Conservation (phyloP, 2,888 invertebrate genomes). For the Cerastoderma edule region DNA sequence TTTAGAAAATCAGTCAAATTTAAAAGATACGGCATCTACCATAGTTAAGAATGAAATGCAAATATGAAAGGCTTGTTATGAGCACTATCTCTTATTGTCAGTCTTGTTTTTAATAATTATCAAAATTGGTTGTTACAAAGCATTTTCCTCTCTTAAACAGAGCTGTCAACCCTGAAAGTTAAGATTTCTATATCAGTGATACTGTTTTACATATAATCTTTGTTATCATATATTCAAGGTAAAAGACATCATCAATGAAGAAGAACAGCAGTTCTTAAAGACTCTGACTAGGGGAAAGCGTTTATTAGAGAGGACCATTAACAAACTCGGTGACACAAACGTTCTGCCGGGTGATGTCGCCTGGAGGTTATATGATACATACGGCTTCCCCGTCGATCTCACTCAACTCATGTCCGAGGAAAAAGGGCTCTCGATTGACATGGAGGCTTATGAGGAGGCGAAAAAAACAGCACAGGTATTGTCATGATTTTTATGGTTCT, state of each 20-base stretch:
- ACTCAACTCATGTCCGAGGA: constrained; percentile 99
- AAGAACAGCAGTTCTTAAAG: constrained; percentile 98
- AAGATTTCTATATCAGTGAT: too few relatives aligned
- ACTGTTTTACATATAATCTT: neutral
- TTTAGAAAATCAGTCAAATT: too few relatives aligned
- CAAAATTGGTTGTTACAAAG: too few relatives aligned
- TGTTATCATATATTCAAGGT: constrained; percentile 75
- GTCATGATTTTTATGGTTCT: neutral
- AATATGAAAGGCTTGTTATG: too few relatives aligned
- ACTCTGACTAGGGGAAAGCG: constrained; percentile 95
- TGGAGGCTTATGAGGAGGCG: constrained; percentile 95
- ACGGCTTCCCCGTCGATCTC: constrained; percentile 99
- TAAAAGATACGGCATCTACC: too few relatives aligned
- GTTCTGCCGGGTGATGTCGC: constrained; percentile 97
- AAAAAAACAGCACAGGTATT: constrained; percentile 90
- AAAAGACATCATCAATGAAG: constrained; percentile 98
- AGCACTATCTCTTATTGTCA: too few relatives aligned
- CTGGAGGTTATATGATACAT: constrained; percentile 99
- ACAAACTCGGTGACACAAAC: constrained; percentile 89
- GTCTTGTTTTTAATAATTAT: too few relatives aligned
- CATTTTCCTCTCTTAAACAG: too few relatives aligned
- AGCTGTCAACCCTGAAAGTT: too few relatives aligned
- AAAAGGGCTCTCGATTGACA: constrained; percentile 93
- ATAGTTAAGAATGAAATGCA: too few relatives aligned
- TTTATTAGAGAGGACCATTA: constrained; percentile 94